Conservation (phyloP, 1,140 invertebrate species). For the Epicauta chinensis region DNA sequence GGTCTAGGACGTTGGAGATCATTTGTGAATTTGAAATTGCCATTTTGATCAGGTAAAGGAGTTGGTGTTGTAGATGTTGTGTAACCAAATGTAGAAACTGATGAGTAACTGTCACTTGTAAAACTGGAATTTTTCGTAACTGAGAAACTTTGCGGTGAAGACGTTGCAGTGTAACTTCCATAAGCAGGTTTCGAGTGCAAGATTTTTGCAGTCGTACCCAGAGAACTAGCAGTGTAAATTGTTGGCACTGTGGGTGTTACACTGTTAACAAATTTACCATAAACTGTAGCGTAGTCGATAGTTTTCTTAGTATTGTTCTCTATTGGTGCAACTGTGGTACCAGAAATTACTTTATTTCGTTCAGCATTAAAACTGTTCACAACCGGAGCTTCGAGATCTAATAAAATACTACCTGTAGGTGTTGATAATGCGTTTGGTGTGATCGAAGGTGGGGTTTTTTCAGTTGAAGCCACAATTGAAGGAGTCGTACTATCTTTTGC, state of each 20-base stretch:
- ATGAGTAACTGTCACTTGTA: too few species aligned
- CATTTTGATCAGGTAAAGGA: not conserved
- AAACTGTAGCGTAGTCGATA: constrained; percentile 24
- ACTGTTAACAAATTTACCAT: constrained; percentile 21
- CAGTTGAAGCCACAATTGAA: not conserved
- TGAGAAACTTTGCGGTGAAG: too few species aligned
- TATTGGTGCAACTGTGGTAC: not conserved
- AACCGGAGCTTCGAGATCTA: too few species aligned
- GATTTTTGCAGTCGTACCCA: too few species aligned
- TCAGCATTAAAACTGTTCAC: too few species aligned
- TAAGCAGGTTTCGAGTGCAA: too few species aligned
- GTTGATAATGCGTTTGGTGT: too few species aligned
- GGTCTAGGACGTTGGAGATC: constrained; percentile 20
- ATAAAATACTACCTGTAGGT: too few species aligned
- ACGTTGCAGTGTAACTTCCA: too few species aligned
- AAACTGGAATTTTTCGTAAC: too few species aligned
- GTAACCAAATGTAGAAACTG: too few species aligned
- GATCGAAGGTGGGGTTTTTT: not conserved
- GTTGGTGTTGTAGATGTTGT: not conserved
- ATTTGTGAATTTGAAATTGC: not conserved
- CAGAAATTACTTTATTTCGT: not conserved
- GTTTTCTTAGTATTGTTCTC: constrained; percentile 14
- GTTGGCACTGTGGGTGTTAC: not conserved
- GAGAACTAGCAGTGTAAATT: not conserved
- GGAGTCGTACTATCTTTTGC: not conserved